phyloP scores from a whole-genome alignment of 2,113 vertebrate species.

The Zosterops japonicus region DNA sequence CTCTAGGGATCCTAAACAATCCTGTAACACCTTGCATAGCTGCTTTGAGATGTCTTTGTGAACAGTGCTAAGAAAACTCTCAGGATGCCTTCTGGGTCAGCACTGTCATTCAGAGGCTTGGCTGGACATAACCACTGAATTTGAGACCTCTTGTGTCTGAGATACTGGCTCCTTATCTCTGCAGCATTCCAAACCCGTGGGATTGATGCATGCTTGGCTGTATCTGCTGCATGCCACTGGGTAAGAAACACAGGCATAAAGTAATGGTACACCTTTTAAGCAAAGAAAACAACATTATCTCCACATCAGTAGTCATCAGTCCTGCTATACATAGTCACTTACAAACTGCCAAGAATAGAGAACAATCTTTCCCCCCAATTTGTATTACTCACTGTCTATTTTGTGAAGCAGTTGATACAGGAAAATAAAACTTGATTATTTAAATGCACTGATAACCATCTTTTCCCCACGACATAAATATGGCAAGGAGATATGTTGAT shows the following conservation, averaged over 20 bases:
- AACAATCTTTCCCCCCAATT: neutral
- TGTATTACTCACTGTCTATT: neutral
- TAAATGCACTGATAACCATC: neutral
- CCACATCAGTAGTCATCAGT: neutral
- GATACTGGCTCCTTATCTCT: neutral
- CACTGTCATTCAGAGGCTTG: neutral
- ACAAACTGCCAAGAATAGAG: neutral
- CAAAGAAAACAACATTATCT: neutral
- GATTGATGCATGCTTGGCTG: neutral
- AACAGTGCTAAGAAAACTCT: neutral
- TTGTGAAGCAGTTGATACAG: neutral
- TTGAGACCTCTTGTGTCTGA: neutral
- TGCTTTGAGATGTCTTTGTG: neutral
- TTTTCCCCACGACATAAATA: neutral
- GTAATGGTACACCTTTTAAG: neutral
- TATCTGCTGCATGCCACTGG: neutral
- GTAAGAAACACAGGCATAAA: neutral
- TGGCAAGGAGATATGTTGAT: neutral
- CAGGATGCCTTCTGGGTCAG: neutral
- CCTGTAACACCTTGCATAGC: neutral
- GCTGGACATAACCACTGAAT: neutral
- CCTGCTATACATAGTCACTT: neutral
- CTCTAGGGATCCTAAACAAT: neutral
- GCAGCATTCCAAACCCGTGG: neutral
- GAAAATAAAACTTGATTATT: constrained; percentile 1